Evolutionary conservation across 1,140 invertebrate species (phyloP), one percentile per base, ranked within the genome.

Genomic region (Platyscapa corneri): DNA sequence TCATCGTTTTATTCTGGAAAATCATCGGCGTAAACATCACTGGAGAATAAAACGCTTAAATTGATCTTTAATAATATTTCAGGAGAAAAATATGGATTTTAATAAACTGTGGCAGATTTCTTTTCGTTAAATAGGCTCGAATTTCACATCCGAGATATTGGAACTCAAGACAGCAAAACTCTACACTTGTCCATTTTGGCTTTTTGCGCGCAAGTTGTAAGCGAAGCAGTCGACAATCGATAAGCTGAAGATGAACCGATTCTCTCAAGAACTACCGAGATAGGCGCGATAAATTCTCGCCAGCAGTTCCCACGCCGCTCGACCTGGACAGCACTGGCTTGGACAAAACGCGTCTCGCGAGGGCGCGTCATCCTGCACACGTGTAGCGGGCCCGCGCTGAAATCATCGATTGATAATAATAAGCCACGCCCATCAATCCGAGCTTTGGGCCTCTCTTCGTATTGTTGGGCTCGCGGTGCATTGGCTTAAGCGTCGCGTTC

Each of bases 401-500:
- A 74, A 81, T 81, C 46, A 67, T 81, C 32, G 37, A 70, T 75
- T 82, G 67, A 82, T 81, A 81, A 81, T 60, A 67, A 82, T 0
- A 23, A 82, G 34, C 82, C 72, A 32, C 74, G 46, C 82, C 82
- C 72, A 42, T 53, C n/a, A 16, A n/a, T 27, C 72, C 80, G 18
- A 46, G 65, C 32, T 60, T 46, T 64, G 30, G 39, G 8, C 32
- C 34, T 75, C 27, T 37, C 34, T 42, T n/a, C 16, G 42, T 12
- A 46, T 46, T 46, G 42, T 46, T 46, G 42, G 12, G 42, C n/a
- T n/a, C 23, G 39, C 30, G 23, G 23, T 74, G 46, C 42, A 72
- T 82, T 65, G n/a, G 34, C 72, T 82, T 60, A 60, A 56, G n/a
- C 39, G 46, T 82, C 65, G 20, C 18, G 23, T 49, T 16, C 2